Percentiles rank a stretch among this genome's conserved stretches.
These are phyloP conservation scores for Daktulosphaira vitifoliae DNA, from an alignment of 1,140 invertebrate species.

Conservation along the genomic window DNA sequence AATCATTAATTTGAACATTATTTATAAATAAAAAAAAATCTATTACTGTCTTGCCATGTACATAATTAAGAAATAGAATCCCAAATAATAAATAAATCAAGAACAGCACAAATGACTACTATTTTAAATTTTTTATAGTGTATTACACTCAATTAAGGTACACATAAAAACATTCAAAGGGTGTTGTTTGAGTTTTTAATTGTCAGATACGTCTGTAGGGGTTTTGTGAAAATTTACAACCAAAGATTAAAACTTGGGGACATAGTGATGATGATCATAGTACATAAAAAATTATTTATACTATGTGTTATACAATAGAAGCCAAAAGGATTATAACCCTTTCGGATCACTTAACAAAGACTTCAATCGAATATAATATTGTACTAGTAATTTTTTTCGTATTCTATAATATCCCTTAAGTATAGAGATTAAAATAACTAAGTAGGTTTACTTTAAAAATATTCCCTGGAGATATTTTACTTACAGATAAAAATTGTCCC, in stretches of 20 bases:
- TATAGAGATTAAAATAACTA: slow-evolving; percentile 27
- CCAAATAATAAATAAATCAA: too few species aligned
- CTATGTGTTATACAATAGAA: not conserved
- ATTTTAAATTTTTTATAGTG: slow-evolving; percentile 3
- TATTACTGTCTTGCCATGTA: too few species aligned
- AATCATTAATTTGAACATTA: too few species aligned
- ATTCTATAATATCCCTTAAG: slow-evolving; percentile 1
- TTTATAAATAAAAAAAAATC: too few species aligned
- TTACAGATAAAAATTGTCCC: too few species aligned
- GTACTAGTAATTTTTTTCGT: slow-evolving; percentile 23
- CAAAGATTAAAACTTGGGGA: slow-evolving; percentile 19
- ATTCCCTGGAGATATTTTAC: not conserved
- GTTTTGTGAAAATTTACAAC: slow-evolving; percentile 31
- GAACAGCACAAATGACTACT: too few species aligned
- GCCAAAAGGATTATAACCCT: slow-evolving; percentile 22
- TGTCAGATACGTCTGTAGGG: slow-evolving; percentile 8
- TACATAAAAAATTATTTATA: slow-evolving; percentile 27
- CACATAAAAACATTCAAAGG: not conserved
- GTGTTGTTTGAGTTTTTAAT: slow-evolving; percentile 32
- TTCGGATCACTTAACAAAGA: slow-evolving; percentile 4
- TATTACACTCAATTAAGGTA: slow-evolving; percentile 8
- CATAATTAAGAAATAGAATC: too few species aligned
- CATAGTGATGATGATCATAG: not conserved
- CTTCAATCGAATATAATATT: slow-evolving; percentile 29
- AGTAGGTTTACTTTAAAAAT: slow-evolving; percentile 24